phyloP scores from a whole-genome alignment of 2,797 vertebrate species.

The Merluccius polli region DNA sequence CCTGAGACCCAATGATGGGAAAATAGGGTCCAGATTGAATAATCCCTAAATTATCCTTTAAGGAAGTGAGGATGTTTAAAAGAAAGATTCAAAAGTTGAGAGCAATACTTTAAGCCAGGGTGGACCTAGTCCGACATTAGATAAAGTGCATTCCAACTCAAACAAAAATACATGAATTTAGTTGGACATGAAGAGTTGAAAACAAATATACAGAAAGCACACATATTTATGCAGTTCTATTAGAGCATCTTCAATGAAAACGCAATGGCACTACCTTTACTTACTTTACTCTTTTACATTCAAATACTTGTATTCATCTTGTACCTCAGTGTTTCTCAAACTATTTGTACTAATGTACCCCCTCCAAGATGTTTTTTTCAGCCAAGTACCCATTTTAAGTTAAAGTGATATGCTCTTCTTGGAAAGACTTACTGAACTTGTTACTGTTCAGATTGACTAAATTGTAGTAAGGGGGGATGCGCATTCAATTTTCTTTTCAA shows the following conservation, averaged over 20 bases:
- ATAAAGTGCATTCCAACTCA: background rate
- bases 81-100: background rate
- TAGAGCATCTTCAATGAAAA: background rate
- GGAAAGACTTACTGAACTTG: too few species aligned
- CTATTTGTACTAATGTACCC: too few species aligned
- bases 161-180: background rate
- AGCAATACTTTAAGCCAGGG: background rate
- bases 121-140: background rate
- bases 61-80: background rate
- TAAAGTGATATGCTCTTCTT: too few species aligned
- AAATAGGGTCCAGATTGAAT: too few species aligned
- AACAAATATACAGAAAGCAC: slow-evolving; percentile 33
- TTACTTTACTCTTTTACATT: background rate
- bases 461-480: too few species aligned
- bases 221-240: background rate
- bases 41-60: too few species aligned
- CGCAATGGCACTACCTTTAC: background rate
- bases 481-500: too few species aligned
- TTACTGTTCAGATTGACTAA: too few species aligned
- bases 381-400: too few species aligned
- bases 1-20: too few species aligned
- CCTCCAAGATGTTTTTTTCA: too few species aligned
- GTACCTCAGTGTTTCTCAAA: background rate
- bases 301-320: background rate
- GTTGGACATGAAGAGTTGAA: slow-evolving; percentile 3